Evolutionary conservation across 37 sponge, comb jelly and placozoan species (phyloP).

Genomic region (Agelas oroides): DNA sequence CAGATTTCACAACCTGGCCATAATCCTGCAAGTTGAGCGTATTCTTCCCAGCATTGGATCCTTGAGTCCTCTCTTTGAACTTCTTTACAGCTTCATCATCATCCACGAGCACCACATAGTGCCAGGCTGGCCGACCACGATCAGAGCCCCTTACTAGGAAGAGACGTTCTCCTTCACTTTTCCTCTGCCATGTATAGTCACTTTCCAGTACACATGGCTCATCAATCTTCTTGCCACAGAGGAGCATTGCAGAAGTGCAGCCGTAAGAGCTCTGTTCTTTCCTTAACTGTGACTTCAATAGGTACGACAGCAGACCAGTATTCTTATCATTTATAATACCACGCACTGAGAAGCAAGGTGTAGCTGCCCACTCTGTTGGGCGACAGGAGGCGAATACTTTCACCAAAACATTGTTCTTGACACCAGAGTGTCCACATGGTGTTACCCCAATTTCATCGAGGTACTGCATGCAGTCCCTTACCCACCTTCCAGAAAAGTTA

Average conservation of each 20-base stretch:
- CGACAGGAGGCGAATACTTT: conserved; percentile 66
- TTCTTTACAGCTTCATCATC: conserved; percentile 38
- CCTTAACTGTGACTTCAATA: background rate
- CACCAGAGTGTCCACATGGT: conserved; percentile 76
- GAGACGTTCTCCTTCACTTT: background rate
- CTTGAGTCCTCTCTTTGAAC: conserved; percentile 26
- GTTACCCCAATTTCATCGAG: conserved; percentile 59
- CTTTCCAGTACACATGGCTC: conserved; percentile 5
- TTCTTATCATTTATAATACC: background rate
- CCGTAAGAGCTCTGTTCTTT: conserved; percentile 17
- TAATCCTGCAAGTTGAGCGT: conserved; percentile 45
- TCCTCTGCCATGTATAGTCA: conserved; percentile 18
- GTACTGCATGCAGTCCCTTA: conserved; percentile 1
- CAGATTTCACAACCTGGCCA: conserved; percentile 55
- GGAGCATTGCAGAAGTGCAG: conserved; percentile 14
- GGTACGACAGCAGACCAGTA: background rate
- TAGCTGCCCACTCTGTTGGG: conserved; percentile 26
- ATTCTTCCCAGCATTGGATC: background rate
- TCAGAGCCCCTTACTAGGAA: conserved; percentile 50
- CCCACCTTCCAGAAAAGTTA: conserved; percentile 68
- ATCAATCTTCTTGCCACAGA: conserved; percentile 24
- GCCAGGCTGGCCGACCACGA: conserved; percentile 66
- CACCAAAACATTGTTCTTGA: conserved; percentile 55
- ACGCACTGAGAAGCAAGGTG: background rate
- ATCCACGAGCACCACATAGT: conserved; percentile 72